Base-by-base conservation (phyloP, 2,797 vertebrate species). In the Sebastes iracundus region DNA sequence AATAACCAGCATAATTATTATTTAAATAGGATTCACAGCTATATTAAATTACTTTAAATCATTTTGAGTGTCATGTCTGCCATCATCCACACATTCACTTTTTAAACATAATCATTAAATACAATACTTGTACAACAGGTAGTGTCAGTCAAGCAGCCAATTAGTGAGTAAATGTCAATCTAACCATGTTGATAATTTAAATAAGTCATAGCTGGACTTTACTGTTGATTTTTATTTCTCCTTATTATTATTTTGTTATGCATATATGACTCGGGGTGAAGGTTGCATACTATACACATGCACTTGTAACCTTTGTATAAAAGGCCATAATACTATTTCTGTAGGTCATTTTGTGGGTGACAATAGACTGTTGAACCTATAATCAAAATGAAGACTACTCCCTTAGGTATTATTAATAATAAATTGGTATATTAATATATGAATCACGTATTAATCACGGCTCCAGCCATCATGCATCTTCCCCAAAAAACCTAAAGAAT, bases 391-490 rank as follows among this genome's bases (percentile, higher is more conserved):
- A 79, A 59, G 46, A 66, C 46, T 32, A 20, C 33, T 77, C 63
- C 66, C 65, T 63, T 20, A 38, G 8, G 30, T 14, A 13, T 81
- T 79, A 86, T 86, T 74, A 74, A 83, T 74, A 58, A 71, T 59
- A 75, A 11, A 85, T 70, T 14, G n/a, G 10, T 42, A 30, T 23
- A 65, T 73, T 20, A 58, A 70, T 79, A 66, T 58, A 75, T 85
- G 46, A 78, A 80, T 66, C 23, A 61, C n/a, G 25, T 20, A 71
- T 77, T 75, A 72, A 74, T 82, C 38, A 22, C 2, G 59, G 35
- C 25, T 58, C 0, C 42, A 52, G 27, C 1, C 42, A 28, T 80
- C 14, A 2, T 23, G 62, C 13, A 22, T 77, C 60, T 75, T 69
- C 58, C 58, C 18, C 32, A 25, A 28, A 78, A 84, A 79, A 79